Conservation (phyloP, 2,888 invertebrate species). For the Adelognathus sp. region DNA sequence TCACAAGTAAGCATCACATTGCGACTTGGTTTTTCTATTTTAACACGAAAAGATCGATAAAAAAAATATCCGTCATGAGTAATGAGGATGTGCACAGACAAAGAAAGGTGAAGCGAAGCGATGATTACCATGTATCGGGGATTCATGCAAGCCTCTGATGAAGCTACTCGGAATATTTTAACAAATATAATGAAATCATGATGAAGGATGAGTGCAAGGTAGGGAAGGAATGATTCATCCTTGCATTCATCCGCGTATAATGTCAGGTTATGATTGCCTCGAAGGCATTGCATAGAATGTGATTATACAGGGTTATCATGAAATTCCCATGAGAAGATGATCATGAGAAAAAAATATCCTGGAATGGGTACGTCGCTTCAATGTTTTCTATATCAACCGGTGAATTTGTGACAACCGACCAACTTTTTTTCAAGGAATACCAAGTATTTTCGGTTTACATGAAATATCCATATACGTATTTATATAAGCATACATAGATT, state of each 20-base stretch:
- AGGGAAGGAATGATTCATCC: background rate
- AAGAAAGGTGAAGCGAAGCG: background rate
- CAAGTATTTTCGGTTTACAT: background rate
- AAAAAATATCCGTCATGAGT: background rate
- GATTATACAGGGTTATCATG: background rate
- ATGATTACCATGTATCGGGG: background rate
- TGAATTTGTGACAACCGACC: background rate
- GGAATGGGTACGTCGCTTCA: background rate
- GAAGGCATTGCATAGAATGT: background rate
- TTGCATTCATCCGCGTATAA: background rate
- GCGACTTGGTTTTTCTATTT: constrained; percentile 11
- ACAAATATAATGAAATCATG: constrained; percentile 7
- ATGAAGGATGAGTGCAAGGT: constrained; percentile 4
- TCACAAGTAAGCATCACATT: background rate
- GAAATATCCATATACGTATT: background rate
- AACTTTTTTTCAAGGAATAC: background rate
- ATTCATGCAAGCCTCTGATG: constrained; percentile 19
- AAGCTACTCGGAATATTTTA: background rate
- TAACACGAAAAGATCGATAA: constrained; percentile 1
- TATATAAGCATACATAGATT: background rate
- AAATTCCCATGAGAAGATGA: constrained; percentile 21
- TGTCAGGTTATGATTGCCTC: background rate
- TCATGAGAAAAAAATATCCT: background rate
- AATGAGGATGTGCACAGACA: background rate
- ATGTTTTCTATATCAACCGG: background rate